Conservation (phyloP, 1,140 invertebrate species). For the Drosophila grimshawi region DNA sequence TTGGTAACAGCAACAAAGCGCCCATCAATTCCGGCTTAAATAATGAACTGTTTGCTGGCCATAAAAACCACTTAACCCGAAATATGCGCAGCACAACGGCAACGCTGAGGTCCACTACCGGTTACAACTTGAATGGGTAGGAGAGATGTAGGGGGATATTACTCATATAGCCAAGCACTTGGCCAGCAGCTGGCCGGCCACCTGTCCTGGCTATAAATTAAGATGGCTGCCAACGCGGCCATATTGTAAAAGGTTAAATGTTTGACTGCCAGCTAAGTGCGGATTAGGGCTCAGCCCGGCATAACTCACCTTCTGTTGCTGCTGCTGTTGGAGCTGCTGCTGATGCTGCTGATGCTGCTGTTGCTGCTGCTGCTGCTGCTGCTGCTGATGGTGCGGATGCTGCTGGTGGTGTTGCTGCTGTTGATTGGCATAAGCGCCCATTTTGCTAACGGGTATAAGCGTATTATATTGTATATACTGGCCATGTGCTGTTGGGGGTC, state of each 20-base stretch:
- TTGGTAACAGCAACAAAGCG: conserved; percentile 16
- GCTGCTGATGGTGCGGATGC: conserved; percentile 48
- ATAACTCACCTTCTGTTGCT: conserved; percentile 78
- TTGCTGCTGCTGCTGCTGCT: conserved; percentile 40
- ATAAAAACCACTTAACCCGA: conserved; percentile 73
- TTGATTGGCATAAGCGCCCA: conserved; percentile 79
- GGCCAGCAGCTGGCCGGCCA: conserved; percentile 30
- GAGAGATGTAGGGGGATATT: not conserved
- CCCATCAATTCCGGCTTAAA: conserved; percentile 51
- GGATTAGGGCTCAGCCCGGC: conserved; percentile 63
- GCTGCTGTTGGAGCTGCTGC: conserved; percentile 66
- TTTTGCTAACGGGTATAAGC: conserved; percentile 84
- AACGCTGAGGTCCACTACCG: conserved; percentile 1
- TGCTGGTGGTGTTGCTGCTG: conserved; percentile 72
- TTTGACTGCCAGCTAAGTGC: conserved; percentile 67
- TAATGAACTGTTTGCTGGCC: conserved; percentile 62
- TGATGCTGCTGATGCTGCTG: conserved; percentile 50
- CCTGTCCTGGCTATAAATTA: conserved; percentile 69
- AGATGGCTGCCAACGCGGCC: conserved; percentile 47
- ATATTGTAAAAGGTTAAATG: conserved; percentile 79
- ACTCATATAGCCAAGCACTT: not conserved
- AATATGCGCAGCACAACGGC: conserved; percentile 55
- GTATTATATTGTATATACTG: conserved; percentile 84
- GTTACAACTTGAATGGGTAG: not conserved
- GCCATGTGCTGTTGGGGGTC: conserved; percentile 56